Evolutionary conservation across 2,888 invertebrate genomes (phyloP).

Genomic region (Eupithecia exiguata): DNA sequence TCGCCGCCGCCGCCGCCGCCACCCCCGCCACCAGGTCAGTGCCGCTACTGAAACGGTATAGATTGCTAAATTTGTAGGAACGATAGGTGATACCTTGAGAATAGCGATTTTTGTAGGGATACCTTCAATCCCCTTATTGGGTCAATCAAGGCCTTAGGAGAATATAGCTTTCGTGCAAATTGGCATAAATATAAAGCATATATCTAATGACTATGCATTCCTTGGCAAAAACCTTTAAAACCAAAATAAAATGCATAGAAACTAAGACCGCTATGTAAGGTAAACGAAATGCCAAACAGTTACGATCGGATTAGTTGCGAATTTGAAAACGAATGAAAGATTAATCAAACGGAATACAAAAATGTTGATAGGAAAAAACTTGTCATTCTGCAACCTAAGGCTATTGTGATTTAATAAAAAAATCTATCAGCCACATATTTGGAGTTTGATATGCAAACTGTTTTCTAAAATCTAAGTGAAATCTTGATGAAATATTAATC

Average conservation of each 20-base stretch:
- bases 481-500: background rate
- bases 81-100: background rate
- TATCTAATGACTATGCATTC: background rate
- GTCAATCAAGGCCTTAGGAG: background rate
- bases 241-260: background rate
- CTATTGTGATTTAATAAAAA: background rate
- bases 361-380: background rate
- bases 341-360: background rate
- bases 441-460: background rate
- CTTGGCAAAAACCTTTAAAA: background rate
- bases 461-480: background rate
- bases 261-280: background rate
- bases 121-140: too few relatives aligned
- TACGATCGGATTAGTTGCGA: background rate
- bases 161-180: background rate
- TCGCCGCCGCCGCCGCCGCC: slow-evolving; percentile 73
- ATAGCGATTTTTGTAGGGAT: background rate
- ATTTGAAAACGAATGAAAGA: background rate
- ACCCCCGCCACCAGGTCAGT: slow-evolving; percentile 85
- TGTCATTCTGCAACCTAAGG: background rate
- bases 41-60: slow-evolving; percentile 70
- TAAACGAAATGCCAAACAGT: background rate
- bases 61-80: slow-evolving; percentile 44
- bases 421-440: background rate
- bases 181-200: background rate